A percentile compares a stretch with the other conserved stretches of the same genome.
phyloP scores from a whole-genome alignment of 2,113 vertebrate species.

The Labeo rohita region DNA sequence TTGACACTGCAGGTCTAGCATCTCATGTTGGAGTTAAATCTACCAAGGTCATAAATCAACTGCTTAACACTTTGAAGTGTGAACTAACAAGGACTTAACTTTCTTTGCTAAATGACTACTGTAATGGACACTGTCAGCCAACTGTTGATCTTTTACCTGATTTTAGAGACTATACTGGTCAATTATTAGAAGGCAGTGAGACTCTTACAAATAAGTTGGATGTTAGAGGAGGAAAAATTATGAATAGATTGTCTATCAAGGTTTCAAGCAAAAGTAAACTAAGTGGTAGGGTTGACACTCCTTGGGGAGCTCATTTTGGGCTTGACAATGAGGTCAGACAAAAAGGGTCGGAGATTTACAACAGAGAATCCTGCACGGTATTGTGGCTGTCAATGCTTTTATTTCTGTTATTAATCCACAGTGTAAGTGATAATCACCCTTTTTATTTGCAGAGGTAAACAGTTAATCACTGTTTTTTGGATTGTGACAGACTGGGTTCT shows the following conservation, averaged over 20 bases:
- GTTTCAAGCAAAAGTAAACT: background rate
- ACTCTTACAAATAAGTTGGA: background rate
- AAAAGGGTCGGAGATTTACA: too few relatives aligned
- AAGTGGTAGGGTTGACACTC: background rate
- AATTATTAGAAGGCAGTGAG: too few relatives aligned
- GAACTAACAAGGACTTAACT: too few relatives aligned
- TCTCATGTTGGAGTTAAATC: background rate
- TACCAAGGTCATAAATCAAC: background rate
- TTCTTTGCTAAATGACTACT: background rate
- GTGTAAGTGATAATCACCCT: background rate
- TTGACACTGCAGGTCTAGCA: background rate
- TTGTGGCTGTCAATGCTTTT: too few relatives aligned
- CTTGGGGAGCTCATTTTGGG: background rate
- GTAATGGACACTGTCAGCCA: background rate
- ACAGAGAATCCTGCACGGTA: too few relatives aligned
- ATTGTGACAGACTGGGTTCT: background rate
- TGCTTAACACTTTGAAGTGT: background rate
- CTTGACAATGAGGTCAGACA: slow-evolving; percentile 4
- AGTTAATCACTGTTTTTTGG: background rate
- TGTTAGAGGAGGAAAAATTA: background rate
- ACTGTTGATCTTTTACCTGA: background rate
- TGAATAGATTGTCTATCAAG: background rate
- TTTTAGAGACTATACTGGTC: too few relatives aligned
- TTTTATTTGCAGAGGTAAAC: background rate
- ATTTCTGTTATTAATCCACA: too few relatives aligned